Percentiles rank a stretch among this genome's conserved stretches.
phyloP scores from a whole-genome alignment of 1,140 invertebrate species.

The Piezodorus guildinii region DNA sequence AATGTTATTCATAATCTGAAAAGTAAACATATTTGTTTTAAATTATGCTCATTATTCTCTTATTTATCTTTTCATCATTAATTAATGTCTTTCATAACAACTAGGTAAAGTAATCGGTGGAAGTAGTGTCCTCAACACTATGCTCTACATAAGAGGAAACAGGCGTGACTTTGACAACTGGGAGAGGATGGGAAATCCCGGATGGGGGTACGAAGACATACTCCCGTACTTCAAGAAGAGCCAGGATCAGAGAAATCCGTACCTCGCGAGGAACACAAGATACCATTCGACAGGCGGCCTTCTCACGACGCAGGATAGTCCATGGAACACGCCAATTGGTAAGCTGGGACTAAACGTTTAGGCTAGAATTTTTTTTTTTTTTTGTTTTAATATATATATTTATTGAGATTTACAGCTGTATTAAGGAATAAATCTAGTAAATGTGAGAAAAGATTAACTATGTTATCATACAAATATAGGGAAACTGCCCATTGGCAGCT shows the following conservation, averaged over 20 bases:
- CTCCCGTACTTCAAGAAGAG: conserved; percentile 81
- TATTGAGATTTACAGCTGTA: no score
- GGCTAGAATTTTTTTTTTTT: no score
- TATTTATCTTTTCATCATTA: no score
- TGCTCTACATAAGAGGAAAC: conserved; percentile 89
- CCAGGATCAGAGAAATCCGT: conserved; percentile 70
- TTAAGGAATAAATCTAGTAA: no score
- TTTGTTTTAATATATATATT: no score
- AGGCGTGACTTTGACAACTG: conserved; percentile 80
- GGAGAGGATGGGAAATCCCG: conserved; percentile 72
- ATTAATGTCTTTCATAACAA: no score
- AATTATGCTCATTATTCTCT: no score
- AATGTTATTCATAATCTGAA: no score
- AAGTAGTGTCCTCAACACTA: conserved; percentile 72
- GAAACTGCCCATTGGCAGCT: no score
- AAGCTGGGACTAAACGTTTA: conserved; percentile 1
- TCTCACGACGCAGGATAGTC: conserved; percentile 64
- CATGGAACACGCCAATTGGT: conserved; percentile 65
- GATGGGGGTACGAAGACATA: conserved; percentile 81
- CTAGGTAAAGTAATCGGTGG: conserved; percentile 49
- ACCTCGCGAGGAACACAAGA: conserved; percentile 53
- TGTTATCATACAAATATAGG: no score
- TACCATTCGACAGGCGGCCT: conserved; percentile 67
- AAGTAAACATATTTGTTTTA: no score
- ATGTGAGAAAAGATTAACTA: no score